Percentiles rank a stretch among this genome's conserved stretches.
Conservation (phyloP, 2,888 invertebrate species). For the Pantelozetes paolii region DNA sequence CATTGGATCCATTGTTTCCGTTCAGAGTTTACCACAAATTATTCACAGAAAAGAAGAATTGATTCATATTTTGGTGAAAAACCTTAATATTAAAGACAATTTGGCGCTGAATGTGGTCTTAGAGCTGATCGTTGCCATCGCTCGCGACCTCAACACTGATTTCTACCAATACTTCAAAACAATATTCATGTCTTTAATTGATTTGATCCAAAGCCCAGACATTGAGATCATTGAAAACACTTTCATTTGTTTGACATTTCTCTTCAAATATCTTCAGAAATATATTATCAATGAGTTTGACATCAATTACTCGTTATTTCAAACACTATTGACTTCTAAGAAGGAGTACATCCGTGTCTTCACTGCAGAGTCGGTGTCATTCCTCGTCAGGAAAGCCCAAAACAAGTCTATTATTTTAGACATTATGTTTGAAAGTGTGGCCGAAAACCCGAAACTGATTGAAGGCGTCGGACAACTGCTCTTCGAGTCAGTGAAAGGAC, state of each 20-base stretch:
- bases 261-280: constrained; percentile 83
- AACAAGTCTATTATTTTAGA: constrained; percentile 70
- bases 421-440: constrained; percentile 64
- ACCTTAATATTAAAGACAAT: constrained; percentile 43
- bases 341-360: constrained; percentile 83
- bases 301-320: constrained; percentile 44
- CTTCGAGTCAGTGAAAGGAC: constrained; percentile 81
- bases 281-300: constrained; percentile 49
- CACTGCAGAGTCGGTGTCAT: constrained; percentile 93
- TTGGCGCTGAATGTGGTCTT: constrained; percentile 46
- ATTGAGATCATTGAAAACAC: constrained; percentile 79
- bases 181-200: constrained; percentile 64
- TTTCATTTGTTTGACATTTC: constrained; percentile 76
- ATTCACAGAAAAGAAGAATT: constrained; percentile 69
- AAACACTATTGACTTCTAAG: constrained; percentile 52
- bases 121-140: constrained; percentile 69
- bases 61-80: constrained; percentile 55
- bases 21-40: constrained; percentile 74
- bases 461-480: constrained; percentile 78
- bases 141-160: constrained; percentile 79
- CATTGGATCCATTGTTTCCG: constrained; percentile 61
- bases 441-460: constrained; percentile 64
- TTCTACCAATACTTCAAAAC: constrained; percentile 79
- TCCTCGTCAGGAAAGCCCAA: constrained; percentile 75
- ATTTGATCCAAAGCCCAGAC: constrained; percentile 67